A percentile compares a stretch with the other conserved stretches of the same genome.
Conservation (phyloP, 2,797 vertebrate species). For the Loris lydekkerianus region DNA sequence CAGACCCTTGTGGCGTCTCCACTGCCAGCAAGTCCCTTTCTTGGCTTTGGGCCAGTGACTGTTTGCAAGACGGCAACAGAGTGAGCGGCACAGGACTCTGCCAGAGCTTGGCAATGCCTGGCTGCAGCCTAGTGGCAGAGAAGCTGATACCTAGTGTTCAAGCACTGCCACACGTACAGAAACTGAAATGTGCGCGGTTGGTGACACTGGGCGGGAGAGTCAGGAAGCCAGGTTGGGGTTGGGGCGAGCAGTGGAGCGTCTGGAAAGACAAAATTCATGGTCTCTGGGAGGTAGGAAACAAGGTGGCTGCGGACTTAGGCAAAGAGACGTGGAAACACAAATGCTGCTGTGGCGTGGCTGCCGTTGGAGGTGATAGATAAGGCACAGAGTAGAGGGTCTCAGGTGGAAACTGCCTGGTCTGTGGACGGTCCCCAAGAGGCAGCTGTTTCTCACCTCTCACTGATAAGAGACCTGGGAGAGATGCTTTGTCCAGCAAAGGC, state of each 20-base stretch:
- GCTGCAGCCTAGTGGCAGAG: fast-evolving
- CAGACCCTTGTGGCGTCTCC: fast-evolving
- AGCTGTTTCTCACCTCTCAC: not conserved
- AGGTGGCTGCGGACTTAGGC: not conserved
- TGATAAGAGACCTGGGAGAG: not conserved
- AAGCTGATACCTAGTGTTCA: fast-evolving
- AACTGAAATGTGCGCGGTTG: fast-evolving
- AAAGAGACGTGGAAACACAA: not conserved
- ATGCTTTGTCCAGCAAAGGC: fast-evolving
- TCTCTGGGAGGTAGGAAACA: not conserved
- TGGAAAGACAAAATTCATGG: fast-evolving
- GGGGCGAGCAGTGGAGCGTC: too few relatives aligned
- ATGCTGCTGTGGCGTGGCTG: not conserved
- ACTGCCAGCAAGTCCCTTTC: not conserved
- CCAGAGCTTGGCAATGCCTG: fast-evolving
- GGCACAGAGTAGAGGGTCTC: fast-evolving
- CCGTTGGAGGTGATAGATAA: fast-evolving
- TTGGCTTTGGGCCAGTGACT: not conserved
- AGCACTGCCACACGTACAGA: fast-evolving
- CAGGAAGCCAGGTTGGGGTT: not conserved
- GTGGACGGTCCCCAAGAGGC: not conserved
- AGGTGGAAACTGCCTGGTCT: fast-evolving
- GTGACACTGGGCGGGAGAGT: not conserved
- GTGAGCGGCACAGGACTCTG: fast-evolving
- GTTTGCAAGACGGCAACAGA: fast-evolving